Evolutionary conservation across 2,797 vertebrate species (phyloP).

Genomic region (Peromyscus attwateri): DNA sequence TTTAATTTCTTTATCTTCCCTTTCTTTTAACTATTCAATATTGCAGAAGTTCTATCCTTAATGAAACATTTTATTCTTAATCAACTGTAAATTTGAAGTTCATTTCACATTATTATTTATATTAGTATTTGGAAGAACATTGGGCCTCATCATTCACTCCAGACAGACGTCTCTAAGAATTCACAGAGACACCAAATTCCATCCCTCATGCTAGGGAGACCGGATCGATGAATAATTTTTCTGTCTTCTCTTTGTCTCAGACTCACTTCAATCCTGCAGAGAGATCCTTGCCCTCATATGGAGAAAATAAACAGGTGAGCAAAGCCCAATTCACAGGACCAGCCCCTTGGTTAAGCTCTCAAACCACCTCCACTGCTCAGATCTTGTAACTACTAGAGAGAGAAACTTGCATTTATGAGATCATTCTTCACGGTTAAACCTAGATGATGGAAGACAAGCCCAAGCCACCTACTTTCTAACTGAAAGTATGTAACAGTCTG

Average conservation of each 20-base stretch:
- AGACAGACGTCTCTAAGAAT: neutral
- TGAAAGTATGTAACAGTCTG: neutral
- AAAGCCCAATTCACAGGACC: neutral
- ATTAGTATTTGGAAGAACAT: slow-evolving; percentile 17
- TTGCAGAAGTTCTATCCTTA: neutral
- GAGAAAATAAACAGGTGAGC: neutral
- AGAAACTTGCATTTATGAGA: neutral
- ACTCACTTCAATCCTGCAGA: neutral
- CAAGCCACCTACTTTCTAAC: neutral
- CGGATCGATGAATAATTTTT: neutral
- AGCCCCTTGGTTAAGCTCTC: neutral
- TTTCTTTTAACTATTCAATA: slow-evolving; percentile 45
- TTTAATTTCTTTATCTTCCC: neutral
- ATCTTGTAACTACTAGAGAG: neutral
- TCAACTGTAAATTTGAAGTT: neutral
- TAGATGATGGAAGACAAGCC: neutral
- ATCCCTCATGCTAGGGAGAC: neutral
- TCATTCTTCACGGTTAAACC: neutral
- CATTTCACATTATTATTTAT: slow-evolving; percentile 43
- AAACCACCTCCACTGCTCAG: neutral
- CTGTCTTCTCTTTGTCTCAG: neutral
- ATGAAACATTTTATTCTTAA: neutral
- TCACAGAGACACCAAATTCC: neutral
- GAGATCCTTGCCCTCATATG: neutral
- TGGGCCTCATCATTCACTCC: neutral